These are phyloP conservation scores for Brassicogethes aeneus DNA, from an alignment of 2,888 invertebrate species.

Conservation along the genomic window DNA sequence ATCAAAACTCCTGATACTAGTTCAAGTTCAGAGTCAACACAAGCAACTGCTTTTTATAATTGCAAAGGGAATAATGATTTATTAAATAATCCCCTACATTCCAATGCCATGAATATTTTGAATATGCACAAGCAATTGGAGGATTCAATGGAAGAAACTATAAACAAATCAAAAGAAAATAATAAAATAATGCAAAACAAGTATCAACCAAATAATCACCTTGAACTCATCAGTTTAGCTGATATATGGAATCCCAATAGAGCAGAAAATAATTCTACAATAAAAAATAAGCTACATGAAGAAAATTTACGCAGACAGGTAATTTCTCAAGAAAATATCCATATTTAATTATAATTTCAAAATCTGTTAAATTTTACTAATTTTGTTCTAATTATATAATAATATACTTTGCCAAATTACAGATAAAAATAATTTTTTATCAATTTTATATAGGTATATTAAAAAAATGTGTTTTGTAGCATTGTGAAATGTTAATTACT, in stretches of 20 bases:
- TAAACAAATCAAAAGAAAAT: slow-evolving; percentile 7
- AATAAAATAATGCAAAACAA: slow-evolving; percentile 11
- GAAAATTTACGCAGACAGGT: slow-evolving; percentile 70
- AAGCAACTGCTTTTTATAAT: slow-evolving; percentile 24
- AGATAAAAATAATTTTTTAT: no score
- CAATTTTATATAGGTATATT: neutral
- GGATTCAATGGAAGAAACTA: slow-evolving; percentile 6
- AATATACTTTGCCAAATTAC: no score
- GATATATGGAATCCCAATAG: slow-evolving; percentile 51
- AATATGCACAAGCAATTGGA: slow-evolving; percentile 25
- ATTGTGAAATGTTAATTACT: slow-evolving; percentile 68
- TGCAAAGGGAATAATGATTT: slow-evolving; percentile 11
- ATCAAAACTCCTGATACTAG: slow-evolving; percentile 4
- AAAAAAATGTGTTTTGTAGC: slow-evolving; percentile 40
- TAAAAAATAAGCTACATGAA: slow-evolving; percentile 54
- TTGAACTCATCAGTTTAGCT: slow-evolving; percentile 46
- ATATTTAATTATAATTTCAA: neutral
- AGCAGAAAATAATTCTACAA: slow-evolving; percentile 14
- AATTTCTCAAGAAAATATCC: slow-evolving; percentile 22
- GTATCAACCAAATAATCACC: slow-evolving; percentile 13
- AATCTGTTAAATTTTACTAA: no score
- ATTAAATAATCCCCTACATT: slow-evolving; percentile 19
- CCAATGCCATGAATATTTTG: slow-evolving; percentile 25
- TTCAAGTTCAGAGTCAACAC: slow-evolving; percentile 26
- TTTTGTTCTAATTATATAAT: no score